These are phyloP conservation scores for Melipona beecheii DNA, from an alignment of 2,888 invertebrate species.

Conservation along the genomic window DNA sequence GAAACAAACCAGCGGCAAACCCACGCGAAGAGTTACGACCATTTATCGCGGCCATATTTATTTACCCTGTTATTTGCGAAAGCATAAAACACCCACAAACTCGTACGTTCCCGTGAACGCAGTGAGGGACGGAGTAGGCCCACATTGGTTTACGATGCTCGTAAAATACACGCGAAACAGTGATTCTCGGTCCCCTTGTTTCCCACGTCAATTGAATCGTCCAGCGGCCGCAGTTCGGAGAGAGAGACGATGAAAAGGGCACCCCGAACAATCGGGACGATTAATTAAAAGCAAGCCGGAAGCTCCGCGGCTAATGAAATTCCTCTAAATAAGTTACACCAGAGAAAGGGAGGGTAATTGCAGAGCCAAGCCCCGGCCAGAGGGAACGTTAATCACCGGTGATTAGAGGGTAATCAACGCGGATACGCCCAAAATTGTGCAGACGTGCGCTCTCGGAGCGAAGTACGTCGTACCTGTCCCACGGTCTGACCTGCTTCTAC, in stretches of 20 bases:
- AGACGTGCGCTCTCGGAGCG: constrained; percentile 33
- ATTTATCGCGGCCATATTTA: background rate
- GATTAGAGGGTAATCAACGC: constrained; percentile 60
- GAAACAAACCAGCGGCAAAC: background rate
- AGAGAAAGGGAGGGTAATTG: constrained; percentile 52
- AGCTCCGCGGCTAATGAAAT: constrained; percentile 53
- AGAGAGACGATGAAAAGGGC: constrained; percentile 9
- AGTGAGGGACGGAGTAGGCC: background rate
- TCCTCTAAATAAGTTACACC: constrained; percentile 44
- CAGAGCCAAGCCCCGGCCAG: constrained; percentile 15
- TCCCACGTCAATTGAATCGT: constrained; percentile 44
- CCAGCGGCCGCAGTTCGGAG: background rate
- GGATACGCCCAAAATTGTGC: constrained; percentile 55
- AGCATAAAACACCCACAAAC: constrained; percentile 26
- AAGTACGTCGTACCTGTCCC: constrained; percentile 28
- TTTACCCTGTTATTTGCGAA: background rate
- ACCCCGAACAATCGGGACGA: constrained; percentile 23
- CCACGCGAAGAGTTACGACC: background rate
- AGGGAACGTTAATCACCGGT: constrained; percentile 54
- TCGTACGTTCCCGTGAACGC: background rate
- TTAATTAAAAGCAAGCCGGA: constrained; percentile 47
- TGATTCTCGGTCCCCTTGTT: constrained; percentile 1
- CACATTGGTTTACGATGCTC: background rate
- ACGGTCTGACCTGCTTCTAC: constrained; percentile 43
- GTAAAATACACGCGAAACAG: constrained; percentile 16